Conservation (phyloP, 1,140 invertebrate genomes). For the Euura saliciscinereae region DNA sequence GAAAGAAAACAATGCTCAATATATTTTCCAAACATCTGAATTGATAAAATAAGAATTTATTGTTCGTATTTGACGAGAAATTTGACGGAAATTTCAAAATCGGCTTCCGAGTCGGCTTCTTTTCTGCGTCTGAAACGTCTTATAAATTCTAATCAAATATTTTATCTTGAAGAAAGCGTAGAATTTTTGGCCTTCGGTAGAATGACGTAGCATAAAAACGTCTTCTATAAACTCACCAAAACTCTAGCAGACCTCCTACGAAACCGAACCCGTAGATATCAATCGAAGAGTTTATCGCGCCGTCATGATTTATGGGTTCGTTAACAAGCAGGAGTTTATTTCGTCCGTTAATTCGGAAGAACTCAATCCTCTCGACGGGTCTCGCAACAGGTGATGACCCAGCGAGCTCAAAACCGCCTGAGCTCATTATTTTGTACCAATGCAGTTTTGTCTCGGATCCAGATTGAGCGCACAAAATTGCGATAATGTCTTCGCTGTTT, state of each 20-base stretch:
- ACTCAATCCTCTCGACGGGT: conserved; percentile 27
- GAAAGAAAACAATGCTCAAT: too few species aligned
- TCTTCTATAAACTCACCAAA: conserved; percentile 17
- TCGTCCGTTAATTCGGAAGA: conserved; percentile 21
- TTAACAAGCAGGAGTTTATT: conserved; percentile 34
- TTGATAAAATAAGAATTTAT: too few species aligned
- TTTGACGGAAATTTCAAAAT: too few species aligned
- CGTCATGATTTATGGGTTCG: conserved; percentile 15
- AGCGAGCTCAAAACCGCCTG: conserved; percentile 20
- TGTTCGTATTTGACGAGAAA: too few species aligned
- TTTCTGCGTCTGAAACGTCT: too few species aligned
- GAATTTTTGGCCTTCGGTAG: too few species aligned
- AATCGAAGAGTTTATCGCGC: conserved; percentile 20
- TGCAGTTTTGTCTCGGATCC: conserved; percentile 20
- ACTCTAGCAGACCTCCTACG: conserved; percentile 17
- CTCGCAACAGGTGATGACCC: conserved; percentile 24
- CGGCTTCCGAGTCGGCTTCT: too few species aligned
- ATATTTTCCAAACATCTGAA: too few species aligned
- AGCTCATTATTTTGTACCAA: conserved; percentile 31
- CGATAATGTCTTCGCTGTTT: conserved; percentile 9
- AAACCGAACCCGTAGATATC: conserved; percentile 35
- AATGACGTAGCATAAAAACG: neutral
- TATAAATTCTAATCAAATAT: too few species aligned
- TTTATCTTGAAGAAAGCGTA: too few species aligned
- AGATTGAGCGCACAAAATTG: conserved; percentile 33